Base-by-base conservation (phyloP, 2,888 invertebrate species). In the Agrotis puta region DNA sequence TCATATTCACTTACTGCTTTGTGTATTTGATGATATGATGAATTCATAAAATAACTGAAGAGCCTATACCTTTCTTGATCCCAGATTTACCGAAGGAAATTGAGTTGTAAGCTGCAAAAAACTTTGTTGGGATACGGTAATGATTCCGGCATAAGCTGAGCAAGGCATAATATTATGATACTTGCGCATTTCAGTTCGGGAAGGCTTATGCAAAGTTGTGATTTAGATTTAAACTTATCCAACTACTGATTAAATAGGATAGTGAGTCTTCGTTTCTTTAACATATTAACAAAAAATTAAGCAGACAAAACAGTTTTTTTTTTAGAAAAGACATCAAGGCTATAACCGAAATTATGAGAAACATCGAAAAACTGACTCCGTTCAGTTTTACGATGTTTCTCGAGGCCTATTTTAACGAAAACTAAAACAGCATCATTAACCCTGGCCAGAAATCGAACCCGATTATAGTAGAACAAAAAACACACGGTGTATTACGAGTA, bases 71-170 rank as follows among this genome's bases (percentile, higher is more conserved):
- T 91, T 89, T 85, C 83, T 87, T 91, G 90, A 93, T 91, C 93
- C 92, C 85, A 92, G 92, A 91, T 93, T 93, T 92, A 88, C 87
- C 88, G 86, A 87, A 89, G 89, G 89, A 92, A 93, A 93, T 93
- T 93, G 93, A 91, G 92, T 92, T 90, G 91, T 92, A 92, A 93
- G 92, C 93, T 92, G 88, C 88, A 88, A 89, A 88, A 91, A 90
- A 90, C 89, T 85, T 87, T 84, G 86, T 82, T 82, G 81, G 89
- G 89, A 88, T 90, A 85, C 85, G 88, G 81, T 86, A 88, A 88
- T 88, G 86, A 88, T 88, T 86, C 82, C 81, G 79, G 81, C 85
- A 80, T 90, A 91, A 91, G 90, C 89, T 87, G 79, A 87, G 85
- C 86, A 83, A 85, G 84, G 86, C 82, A 85, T 87, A 85, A 85